Evolutionary conservation across 2,888 invertebrate species (phyloP), one percentile per base, ranked within the genome.

Genomic region (Smittia aterrima): DNA sequence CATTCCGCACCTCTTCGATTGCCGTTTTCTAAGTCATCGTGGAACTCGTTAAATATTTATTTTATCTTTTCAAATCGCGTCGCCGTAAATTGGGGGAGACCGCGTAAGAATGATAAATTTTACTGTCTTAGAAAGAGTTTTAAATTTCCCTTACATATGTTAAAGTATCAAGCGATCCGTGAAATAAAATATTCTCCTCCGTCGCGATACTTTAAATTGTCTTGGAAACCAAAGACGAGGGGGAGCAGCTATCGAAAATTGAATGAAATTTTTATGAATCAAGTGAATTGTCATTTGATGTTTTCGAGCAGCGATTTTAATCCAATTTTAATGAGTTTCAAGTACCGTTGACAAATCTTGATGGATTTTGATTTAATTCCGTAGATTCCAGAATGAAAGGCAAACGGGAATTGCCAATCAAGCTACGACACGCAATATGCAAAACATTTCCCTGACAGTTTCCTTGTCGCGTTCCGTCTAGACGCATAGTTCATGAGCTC

Each of bases 101-200:
- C 68, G 68, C 68, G 53, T 70, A 53, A 70, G 68, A 70, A 70
- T 70, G 68, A 70, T 70, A 70, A 70, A 53, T 70, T 53, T 53
- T 53, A 53, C 68, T 47, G 68, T 16, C 53, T 13, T 40, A 40
- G n/a, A 11, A 27, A 64, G 64, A 64, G 27, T 64, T 64, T 64
- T 22, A 7, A 11, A 58, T 25, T 27, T 25, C 58, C 18, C 18
- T 58, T 58, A 58, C 58, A 58, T 18, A 58, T 22, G 58, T 58
- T 22, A 58, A n/a, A 58, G n/a, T 22, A 18, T 58, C 58, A 18
- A 6, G n/a, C 58, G 22, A 58, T 7, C 18, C 22, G 58, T n/a
- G 2, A 18, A 58, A 58, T 22, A 58, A 58, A 3, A 22, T 18
- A 22, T 58, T 58, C 22, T 22, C 3, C 22, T 47, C n/a, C 3